Evolutionary conservation across 2,888 invertebrate genomes (phyloP).

Genomic region (Hemistola chrysoprasaria): DNA sequence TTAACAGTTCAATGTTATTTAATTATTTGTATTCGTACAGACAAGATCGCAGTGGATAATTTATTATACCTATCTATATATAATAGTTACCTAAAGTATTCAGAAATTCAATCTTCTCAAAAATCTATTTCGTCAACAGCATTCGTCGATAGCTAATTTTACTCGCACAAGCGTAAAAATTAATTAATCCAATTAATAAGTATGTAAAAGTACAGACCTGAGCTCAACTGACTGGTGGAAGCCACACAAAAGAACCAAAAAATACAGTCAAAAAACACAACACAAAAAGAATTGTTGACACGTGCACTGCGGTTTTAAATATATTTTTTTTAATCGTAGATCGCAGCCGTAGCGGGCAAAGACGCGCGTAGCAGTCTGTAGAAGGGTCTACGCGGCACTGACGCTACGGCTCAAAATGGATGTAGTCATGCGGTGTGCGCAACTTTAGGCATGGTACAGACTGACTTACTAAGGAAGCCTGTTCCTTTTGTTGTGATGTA

Average conservation of each 20-base stretch:
- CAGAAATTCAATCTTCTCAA: too few species aligned
- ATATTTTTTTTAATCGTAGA: conserved; percentile 23
- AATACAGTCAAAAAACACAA: conserved; percentile 23
- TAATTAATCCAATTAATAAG: conserved; percentile 41
- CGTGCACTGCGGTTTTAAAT: too few species aligned
- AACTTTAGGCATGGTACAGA: conserved; percentile 40
- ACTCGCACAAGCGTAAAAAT: not conserved
- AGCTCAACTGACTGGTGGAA: conserved; percentile 31
- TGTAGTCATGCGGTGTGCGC: conserved; percentile 42
- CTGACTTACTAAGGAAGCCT: conserved; percentile 24
- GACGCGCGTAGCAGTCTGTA: conserved; percentile 45
- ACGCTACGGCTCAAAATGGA: conserved; percentile 37
- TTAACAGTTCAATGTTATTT: too few species aligned
- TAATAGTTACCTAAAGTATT: too few species aligned
- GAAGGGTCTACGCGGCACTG: conserved; percentile 56
- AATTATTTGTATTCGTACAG: too few species aligned
- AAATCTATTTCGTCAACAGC: too few species aligned
- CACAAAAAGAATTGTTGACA: not conserved
- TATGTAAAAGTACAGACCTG: conserved; percentile 43
- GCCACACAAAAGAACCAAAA: conserved; percentile 40
- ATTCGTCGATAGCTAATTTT: too few species aligned
- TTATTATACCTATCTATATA: too few species aligned
- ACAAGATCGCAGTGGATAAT: too few species aligned
- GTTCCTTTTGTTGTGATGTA: conserved; percentile 1
- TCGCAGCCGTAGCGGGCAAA: conserved; percentile 42